These are phyloP conservation scores for Halcyon badia DNA, from an alignment of 2,797 vertebrate genomes.

Conservation along the genomic window DNA sequence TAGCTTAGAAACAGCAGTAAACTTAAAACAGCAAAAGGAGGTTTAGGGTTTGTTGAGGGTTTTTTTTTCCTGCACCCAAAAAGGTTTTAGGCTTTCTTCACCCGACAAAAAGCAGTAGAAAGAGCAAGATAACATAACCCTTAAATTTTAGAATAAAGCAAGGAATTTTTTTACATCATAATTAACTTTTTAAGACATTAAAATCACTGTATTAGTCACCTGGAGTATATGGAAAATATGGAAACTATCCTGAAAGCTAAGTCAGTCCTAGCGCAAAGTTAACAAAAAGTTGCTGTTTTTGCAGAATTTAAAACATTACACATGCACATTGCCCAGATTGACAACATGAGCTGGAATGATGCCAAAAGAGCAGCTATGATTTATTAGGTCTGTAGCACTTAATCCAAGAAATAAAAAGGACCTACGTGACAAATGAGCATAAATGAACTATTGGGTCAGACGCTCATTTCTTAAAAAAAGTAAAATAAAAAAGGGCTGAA, in stretches of 20 bases:
- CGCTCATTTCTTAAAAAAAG: conserved; percentile 20
- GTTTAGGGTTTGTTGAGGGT: not conserved
- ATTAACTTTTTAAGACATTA: not conserved
- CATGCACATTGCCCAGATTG: not conserved
- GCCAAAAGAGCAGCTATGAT: conserved; percentile 55
- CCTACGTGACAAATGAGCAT: conserved; percentile 33
- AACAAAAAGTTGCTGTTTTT: conserved; percentile 30
- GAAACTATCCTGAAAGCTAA: not conserved
- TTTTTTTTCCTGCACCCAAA: not conserved
- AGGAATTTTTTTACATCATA: not conserved
- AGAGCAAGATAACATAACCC: not conserved
- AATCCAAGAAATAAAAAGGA: conserved; percentile 66
- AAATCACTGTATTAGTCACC: not conserved
- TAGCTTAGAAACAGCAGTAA: not conserved
- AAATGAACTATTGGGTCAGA: conserved; percentile 49
- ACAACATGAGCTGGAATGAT: conserved; percentile 1
- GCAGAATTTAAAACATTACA: conserved; percentile 19
- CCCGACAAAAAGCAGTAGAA: not conserved
- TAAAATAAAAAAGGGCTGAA: not conserved
- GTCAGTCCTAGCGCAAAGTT: not conserved
- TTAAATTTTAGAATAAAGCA: not conserved
- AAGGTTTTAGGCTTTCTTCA: not conserved
- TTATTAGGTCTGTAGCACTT: conserved; percentile 59
- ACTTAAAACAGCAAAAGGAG: not conserved
- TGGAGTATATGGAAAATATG: not conserved